Base-by-base conservation (phyloP, 2,113 vertebrate genomes). In the Chionodraco myersi region DNA sequence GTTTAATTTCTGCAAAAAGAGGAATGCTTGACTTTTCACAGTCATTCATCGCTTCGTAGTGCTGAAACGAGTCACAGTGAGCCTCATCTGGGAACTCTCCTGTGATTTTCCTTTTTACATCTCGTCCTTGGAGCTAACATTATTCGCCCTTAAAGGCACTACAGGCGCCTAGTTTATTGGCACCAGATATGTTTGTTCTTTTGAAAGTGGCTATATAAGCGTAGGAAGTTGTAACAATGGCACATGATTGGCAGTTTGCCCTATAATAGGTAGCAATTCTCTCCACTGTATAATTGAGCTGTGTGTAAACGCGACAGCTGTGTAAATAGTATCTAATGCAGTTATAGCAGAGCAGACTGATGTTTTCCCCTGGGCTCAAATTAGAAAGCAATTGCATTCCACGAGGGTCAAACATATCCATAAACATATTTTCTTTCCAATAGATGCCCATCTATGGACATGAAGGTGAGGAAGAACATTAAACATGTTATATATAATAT, bases 301-400 rank as follows among this genome's bases (percentile, higher is more conserved):
- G 72, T 85, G 77, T 88, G 59, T 75, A 21, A 67, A 77, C 75
- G 66, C 69, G 63, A 86, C 89, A 86, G 75, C 87, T 91, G 86
- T 81, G 59, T 86, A 91, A 92, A 92, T 91, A 91, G 13, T 64
- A 72, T 62, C 72, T 51, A 84, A 79, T 69, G 73, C 56, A 80
- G 64, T 45, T 21, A 60, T 82, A 74, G 77, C 59, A 57, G 72
- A 70, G 56, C 47, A 68, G 80, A 84, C 73, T 79, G 63, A 86
- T 91, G 84, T 91, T 89, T 92, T 76, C 77, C 79, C 59, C 64
- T 53, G 72, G 64, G 77, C 84, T 91, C 79, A 89, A 91, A 86
- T 91, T 91, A 93, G 86, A 90, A 83, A 69, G 81, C 77, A 79
- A 86, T 82, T 85, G 79, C 89, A 91, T 93, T 94, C 93, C 92